These are phyloP conservation scores for Bucorvus abyssinicus DNA, from an alignment of 2,797 vertebrate species.

Conservation along the genomic window DNA sequence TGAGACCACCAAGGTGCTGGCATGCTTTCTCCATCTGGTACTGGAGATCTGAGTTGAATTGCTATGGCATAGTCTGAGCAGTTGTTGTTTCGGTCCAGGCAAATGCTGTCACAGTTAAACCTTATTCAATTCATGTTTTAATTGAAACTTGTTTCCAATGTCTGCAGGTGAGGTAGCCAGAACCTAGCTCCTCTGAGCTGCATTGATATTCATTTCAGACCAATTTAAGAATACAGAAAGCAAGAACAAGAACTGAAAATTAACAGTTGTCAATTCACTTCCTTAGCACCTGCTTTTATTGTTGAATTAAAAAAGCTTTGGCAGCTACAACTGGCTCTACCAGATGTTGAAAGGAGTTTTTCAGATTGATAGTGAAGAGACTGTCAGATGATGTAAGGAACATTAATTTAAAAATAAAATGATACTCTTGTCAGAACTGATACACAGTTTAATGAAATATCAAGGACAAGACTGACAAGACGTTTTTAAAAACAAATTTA, in stretches of 20 bases:
- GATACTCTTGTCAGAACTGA: slow-evolving; percentile 47
- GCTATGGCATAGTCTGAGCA: neutral
- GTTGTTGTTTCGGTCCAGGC: accelerated
- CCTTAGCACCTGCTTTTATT: slow-evolving; percentile 59
- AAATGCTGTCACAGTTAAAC: neutral
- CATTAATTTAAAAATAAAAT: slow-evolving; percentile 64
- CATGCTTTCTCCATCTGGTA: neutral
- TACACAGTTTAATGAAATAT: slow-evolving; percentile 28
- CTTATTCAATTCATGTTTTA: neutral
- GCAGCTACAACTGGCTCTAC: slow-evolving; percentile 48
- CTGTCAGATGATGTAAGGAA: slow-evolving; percentile 52
- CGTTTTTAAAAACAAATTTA: neutral
- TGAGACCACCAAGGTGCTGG: neutral
- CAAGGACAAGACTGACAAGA: slow-evolving; percentile 31
- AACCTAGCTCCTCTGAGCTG: neutral
- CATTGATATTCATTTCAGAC: slow-evolving; percentile 9
- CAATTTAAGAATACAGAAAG: slow-evolving; percentile 7
- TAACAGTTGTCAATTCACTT: slow-evolving; percentile 40
- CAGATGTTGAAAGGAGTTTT: slow-evolving; percentile 60
- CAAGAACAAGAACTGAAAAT: slow-evolving; percentile 31
- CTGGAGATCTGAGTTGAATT: neutral
- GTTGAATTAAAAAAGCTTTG: slow-evolving; percentile 69
- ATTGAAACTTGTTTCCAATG: neutral
- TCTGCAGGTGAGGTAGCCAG: neutral
- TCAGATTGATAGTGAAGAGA: neutral